Evolutionary conservation across 2,113 vertebrate genomes (phyloP).

Genomic region (Dicrurus megarhynchus): DNA sequence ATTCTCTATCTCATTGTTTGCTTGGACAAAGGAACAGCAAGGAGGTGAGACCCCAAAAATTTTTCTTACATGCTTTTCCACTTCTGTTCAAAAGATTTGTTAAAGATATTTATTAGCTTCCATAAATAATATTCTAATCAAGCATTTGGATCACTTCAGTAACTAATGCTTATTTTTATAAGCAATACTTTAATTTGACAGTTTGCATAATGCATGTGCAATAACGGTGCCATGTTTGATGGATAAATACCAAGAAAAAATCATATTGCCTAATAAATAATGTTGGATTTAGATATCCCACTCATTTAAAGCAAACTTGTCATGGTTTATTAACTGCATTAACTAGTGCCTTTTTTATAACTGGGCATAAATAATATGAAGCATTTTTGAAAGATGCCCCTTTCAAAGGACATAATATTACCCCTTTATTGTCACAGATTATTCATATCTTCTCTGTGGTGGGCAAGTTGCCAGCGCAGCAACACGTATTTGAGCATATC

Average conservation of each 20-base stretch:
- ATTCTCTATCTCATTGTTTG: neutral
- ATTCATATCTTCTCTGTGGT: neutral
- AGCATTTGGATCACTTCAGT: constrained; percentile 70
- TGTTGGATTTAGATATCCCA: constrained; percentile 64
- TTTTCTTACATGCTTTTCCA: neutral
- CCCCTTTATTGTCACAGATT: neutral
- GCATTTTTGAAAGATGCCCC: constrained; percentile 32
- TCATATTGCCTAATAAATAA: constrained; percentile 81
- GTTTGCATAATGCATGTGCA: constrained; percentile 76
- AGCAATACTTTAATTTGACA: constrained; percentile 80
- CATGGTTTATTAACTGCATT: constrained; percentile 76
- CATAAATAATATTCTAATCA: constrained; percentile 52
- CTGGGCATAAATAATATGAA: constrained; percentile 68
- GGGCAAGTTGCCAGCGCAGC: neutral
- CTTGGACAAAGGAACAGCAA: neutral
- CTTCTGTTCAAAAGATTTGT: neutral
- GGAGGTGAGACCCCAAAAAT: neutral
- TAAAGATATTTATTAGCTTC: constrained; percentile 62
- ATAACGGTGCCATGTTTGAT: constrained; percentile 74
- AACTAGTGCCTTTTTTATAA: constrained; percentile 73
- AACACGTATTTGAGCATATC: neutral
- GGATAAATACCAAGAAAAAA: constrained; percentile 76
- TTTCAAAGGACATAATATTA: constrained; percentile 35
- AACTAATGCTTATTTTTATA: constrained; percentile 79
- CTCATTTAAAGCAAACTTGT: constrained; percentile 77